These are phyloP conservation scores for Phrynocephalus guinanensis DNA, from an alignment of 2,797 vertebrate species.

Conservation along the genomic window DNA sequence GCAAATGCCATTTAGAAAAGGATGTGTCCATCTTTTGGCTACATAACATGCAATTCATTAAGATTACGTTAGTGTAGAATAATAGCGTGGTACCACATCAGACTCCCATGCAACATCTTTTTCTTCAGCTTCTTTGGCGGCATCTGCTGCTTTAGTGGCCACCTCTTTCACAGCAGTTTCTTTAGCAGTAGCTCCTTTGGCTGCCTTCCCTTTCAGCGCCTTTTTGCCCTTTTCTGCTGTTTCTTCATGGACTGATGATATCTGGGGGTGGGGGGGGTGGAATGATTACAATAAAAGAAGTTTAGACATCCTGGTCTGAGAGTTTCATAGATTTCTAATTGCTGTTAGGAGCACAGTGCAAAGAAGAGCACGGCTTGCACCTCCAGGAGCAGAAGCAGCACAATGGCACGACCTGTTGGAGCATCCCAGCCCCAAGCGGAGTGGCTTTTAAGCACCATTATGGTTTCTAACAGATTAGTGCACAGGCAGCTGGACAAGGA, in stretches of 20 bases:
- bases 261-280: neutral
- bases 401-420: no score
- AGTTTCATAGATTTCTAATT: neutral
- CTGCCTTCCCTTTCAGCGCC: neutral
- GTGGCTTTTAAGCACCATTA: neutral
- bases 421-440: neutral
- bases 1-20: neutral
- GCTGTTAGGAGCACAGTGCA: no score
- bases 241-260: slow-evolving; percentile 8
- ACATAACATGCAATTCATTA: neutral
- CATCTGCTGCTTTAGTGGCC: neutral
- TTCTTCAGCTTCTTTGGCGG: neutral
- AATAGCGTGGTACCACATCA: slow-evolving; percentile 4
- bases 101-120: neutral
- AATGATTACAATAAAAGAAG: neutral
- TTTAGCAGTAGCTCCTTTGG: neutral
- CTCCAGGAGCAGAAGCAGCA: no score
- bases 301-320: neutral
- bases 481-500: neutral
- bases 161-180: neutral
- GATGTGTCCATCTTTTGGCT: neutral
- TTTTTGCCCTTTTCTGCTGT: neutral
- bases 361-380: no score
- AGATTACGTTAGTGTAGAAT: neutral
- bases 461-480: neutral